Conservation (phyloP, 2,113 vertebrate species). For the Morphnarchus princeps region DNA sequence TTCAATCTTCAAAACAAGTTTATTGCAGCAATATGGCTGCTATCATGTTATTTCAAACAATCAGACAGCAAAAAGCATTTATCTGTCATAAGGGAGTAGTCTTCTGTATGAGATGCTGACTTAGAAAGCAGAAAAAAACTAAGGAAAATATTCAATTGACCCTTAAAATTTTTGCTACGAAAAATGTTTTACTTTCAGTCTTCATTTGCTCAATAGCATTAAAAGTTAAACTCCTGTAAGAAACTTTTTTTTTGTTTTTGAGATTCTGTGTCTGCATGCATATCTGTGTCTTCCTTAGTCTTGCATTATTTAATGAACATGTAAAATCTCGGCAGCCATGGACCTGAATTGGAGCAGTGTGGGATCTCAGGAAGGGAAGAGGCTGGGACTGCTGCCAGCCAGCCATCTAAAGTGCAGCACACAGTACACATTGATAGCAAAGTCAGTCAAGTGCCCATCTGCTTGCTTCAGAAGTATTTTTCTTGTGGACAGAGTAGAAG, state of each 20-base stretch:
- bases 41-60: not conserved
- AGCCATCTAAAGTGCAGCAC: not conserved
- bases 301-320: constrained; percentile 10
- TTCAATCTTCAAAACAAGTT: not conserved
- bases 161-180: not conserved
- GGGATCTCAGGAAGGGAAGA: not conserved
- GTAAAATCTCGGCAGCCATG: not conserved
- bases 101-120: not conserved
- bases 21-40: not conserved
- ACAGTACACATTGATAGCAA: not conserved
- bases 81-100: not conserved
- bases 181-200: not conserved
- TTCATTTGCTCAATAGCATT: not conserved
- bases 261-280: not conserved
- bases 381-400: constrained; percentile 6
- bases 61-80: not conserved
- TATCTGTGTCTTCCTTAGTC: not conserved
- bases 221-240: not conserved
- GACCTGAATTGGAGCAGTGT: not conserved
- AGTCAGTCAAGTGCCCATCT: constrained; percentile 32
- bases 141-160: not conserved
- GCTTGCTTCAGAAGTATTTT: constrained; percentile 15
- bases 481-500: not conserved
- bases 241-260: not conserved
- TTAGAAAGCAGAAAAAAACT: not conserved